Conservation (phyloP, 2,797 vertebrate species). For the Hippopotamyrus pictus region DNA sequence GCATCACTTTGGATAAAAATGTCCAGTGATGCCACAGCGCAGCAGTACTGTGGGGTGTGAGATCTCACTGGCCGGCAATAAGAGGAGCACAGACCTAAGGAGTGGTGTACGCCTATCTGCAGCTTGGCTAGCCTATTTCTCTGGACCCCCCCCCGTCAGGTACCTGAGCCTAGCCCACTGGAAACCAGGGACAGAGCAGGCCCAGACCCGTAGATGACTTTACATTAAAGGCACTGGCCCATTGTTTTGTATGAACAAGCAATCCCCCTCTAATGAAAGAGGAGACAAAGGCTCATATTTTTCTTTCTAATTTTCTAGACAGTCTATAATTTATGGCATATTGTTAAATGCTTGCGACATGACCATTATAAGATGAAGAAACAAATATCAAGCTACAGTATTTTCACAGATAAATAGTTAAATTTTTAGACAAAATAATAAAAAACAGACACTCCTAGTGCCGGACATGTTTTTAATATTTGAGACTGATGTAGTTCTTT, state of each 20-base stretch:
- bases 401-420: not conserved
- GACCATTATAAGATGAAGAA: not conserved
- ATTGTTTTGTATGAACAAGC: not conserved
- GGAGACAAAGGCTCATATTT: not conserved
- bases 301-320: not conserved
- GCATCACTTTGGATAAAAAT: not conserved
- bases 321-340: not conserved
- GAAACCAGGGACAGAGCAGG: not conserved
- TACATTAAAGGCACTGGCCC: not conserved
- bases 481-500: not conserved
- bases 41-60: not conserved
- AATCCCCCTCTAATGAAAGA: not conserved
- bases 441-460: not conserved
- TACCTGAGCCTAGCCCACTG: not conserved
- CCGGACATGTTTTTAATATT: not conserved
- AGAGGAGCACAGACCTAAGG: not conserved
- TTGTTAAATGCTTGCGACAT: not conserved
- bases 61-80: not conserved
- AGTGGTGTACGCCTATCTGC: not conserved
- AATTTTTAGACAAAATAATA: not conserved
- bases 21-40: not conserved
- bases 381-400: not conserved
- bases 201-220: not conserved
- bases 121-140: not conserved
- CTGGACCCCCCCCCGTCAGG: not conserved